Evolutionary conservation across 2,113 vertebrate genomes (phyloP), one percentile per base, ranked within the genome.

Genomic region (Pangasianodon hypophthalmus): DNA sequence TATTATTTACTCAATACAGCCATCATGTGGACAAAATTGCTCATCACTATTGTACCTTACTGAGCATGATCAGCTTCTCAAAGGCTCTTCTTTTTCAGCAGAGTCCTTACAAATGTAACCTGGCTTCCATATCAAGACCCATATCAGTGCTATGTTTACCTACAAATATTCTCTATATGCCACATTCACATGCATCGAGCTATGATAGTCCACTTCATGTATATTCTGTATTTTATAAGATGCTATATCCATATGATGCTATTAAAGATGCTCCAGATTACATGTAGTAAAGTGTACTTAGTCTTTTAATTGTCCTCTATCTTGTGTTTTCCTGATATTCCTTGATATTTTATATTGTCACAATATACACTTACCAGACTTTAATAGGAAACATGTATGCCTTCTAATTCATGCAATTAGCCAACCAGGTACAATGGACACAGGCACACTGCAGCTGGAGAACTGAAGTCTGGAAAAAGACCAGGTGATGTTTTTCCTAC

Each of bases 11-110:
- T 88, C 62, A 21, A 54, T 88, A 88, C 50, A 69, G 87, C 80
- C 87, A 84, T 54, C 87, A 41, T 44, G 87, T 88, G 87, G 87
- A 71, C 80, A 71, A 52, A 71, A 71, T 82, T 11, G 32, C 71
- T 88, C 18, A 82, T 52, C 5, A 44, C 32, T 64, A 5, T 71
- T 37, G n/a, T 37, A 50, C 24, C 1, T n/a, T 8, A 58, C 6
- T 29, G 26, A 69, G 9, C 29, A 37, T 29, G 18, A 67, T 85
- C 26, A 16, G 50, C 8, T 24, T 13, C 26, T 48, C 10, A 79
- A 10, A 48, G 24, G 75, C 5, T 48, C 46, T 14, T 79, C 13
- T 75, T 73, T 73, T 46, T 77, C 13, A 77, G 10, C 41, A 77
- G 9, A 73, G 44, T 5, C 9, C 44, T n/a, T 77, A 26, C 1